Base-by-base conservation (phyloP, 2,797 vertebrate genomes). In the Neosilurus mollespiculum region DNA sequence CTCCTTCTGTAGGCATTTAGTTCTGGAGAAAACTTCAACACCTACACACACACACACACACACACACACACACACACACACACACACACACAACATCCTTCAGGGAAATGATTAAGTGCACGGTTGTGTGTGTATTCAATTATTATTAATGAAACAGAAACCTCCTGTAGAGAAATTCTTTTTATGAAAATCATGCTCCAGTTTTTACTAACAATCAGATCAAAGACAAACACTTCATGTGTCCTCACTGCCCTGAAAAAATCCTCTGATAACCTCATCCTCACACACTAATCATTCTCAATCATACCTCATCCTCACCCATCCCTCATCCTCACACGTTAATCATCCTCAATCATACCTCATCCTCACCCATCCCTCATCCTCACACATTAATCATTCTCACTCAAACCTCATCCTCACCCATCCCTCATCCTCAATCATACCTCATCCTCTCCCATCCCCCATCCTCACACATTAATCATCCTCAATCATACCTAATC, bases 1-100 rank as follows among this genome's bases (percentile, higher is more conserved):
- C 88, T 94, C 91, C 90, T 95, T 87, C 87, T 93, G 89, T 91
- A 77, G 88, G 90, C 91, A 26, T 90, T 92, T 70, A 91, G 88
- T 85, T 96, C 96, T 37, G 96, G 96, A 81, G 95, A 18, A 0
- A 98, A 97, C 91, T 96, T 97, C 87, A 99, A 92, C 85, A 99
- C 98, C 98, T 99, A 87, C 30, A 66, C 22, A 71, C 75, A 75
- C 59, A 70, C 64, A 83, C 30, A 86, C 70, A 78, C 43, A 84
- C 72, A 79, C 66, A 75, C 30, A 81, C 30, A 49, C 22, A 79
- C 4, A 64, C 66, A 72, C 59, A 73, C 53, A 51, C 43, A 53
- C 49, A 16, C n/a, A 49, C 34, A n/a, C 43, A 53, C 67, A 70
- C 34, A 43, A 69, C 14, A 15, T 15, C 22, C 34, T 66, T 66